A percentile compares a stretch with the other conserved stretches of the same genome.
Conservation (phyloP, 2,888 invertebrate genomes). For the Clitarchus hookeri region DNA sequence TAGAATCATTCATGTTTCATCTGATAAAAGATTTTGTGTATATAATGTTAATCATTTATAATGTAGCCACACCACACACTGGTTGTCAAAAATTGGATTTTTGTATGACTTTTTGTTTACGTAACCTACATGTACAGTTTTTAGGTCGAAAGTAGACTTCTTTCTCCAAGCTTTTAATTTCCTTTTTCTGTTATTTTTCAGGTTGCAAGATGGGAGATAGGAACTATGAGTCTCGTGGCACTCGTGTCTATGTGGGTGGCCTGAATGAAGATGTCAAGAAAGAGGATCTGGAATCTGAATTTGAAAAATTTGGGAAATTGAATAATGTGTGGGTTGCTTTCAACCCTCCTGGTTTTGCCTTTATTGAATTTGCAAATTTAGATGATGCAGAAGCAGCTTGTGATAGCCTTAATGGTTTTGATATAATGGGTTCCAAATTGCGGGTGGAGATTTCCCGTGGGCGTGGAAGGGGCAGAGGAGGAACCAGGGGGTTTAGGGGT, state of each 20-base stretch:
- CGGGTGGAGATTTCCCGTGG: conserved; percentile 87
- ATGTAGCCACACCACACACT: no score
- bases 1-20: no score
- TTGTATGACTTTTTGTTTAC: no score
- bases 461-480: conserved; percentile 69
- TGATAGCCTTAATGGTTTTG: conserved; percentile 84
- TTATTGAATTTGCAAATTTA: conserved; percentile 88
- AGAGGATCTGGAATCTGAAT: conserved; percentile 88
- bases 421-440: conserved; percentile 83
- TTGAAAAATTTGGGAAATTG: conserved; percentile 89
- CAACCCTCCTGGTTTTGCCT: conserved; percentile 93
- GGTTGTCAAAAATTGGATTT: no score
- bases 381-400: conserved; percentile 90
- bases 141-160: no score
- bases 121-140: no score
- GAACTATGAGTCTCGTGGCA: conserved; percentile 56
- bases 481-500: conserved; percentile 57
- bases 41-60: no score
- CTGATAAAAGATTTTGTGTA: no score
- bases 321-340: conserved; percentile 93
- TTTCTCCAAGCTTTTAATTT: no score
- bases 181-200: neutral
- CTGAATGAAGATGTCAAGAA: conserved; percentile 87
- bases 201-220: conserved; percentile 29
- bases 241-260: conserved; percentile 89